Evolutionary conservation across 1,140 invertebrate species (phyloP).

Genomic region (Anadara kagoshimensis): DNA sequence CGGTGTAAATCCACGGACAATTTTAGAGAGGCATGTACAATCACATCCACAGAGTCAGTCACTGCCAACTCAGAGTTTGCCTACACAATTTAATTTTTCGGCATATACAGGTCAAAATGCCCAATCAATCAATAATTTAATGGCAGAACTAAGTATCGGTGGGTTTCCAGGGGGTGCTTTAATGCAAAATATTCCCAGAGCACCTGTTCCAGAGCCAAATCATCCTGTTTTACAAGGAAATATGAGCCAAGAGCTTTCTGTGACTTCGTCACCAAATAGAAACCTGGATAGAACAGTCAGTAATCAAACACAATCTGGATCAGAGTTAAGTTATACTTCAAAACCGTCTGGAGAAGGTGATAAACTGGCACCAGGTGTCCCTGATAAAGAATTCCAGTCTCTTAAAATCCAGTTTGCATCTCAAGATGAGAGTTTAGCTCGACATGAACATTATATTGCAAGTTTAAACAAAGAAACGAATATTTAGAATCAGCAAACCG

Average conservation of each 20-base stretch:
- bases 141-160: too few relatives aligned
- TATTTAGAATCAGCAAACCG: constrained; percentile 58
- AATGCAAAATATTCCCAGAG: too few relatives aligned
- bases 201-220: too few relatives aligned
- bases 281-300: constrained; percentile 14
- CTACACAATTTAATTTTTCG: too few relatives aligned
- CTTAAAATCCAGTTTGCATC: constrained; percentile 50
- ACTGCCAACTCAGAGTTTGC: too few relatives aligned
- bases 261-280: background rate
- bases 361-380: constrained; percentile 6
- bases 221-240: too few relatives aligned
- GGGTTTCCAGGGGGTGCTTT: too few relatives aligned
- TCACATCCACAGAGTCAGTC: too few relatives aligned
- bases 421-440: constrained; percentile 60
- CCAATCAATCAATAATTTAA: too few relatives aligned
- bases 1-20: too few relatives aligned
- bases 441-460: constrained; percentile 51
- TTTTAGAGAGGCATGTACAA: too few relatives aligned
- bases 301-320: constrained; percentile 21
- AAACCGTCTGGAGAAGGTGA: constrained; percentile 35
- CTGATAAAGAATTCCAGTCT: constrained; percentile 46
- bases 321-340: constrained; percentile 42
- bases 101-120: too few relatives aligned
- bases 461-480: constrained; percentile 54
- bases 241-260: background rate